Evolutionary conservation across 1,140 invertebrate species (phyloP).

Genomic region (Brachionus rubens): DNA sequence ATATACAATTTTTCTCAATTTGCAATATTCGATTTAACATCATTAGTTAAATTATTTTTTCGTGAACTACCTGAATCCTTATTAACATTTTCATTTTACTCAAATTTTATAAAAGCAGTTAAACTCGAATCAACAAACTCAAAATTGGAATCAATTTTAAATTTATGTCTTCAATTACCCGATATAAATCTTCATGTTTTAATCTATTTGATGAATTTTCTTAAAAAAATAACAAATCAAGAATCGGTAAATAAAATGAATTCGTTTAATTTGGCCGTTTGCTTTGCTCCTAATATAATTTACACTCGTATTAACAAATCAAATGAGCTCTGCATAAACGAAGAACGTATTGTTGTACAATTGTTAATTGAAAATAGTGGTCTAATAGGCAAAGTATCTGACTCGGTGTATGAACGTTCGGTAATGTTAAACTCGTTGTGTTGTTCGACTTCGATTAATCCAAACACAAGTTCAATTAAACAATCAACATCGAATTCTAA

Average conservation of each 20-base stretch:
- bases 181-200: slow-evolving; percentile 33
- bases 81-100: slow-evolving; percentile 31
- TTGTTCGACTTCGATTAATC: slow-evolving; percentile 18
- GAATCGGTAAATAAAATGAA: slow-evolving; percentile 44
- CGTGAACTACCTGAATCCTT: slow-evolving; percentile 35
- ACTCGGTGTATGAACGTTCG: slow-evolving; percentile 34
- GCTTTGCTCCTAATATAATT: slow-evolving; percentile 42
- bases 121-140: slow-evolving; percentile 31
- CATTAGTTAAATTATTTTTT: slow-evolving; percentile 39
- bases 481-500: not conserved
- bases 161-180: slow-evolving; percentile 30
- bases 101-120: slow-evolving; percentile 42
- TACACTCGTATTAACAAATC: slow-evolving; percentile 43
- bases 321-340: slow-evolving; percentile 43
- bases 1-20: slow-evolving; percentile 42
- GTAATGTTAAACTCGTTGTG: slow-evolving; percentile 42
- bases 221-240: slow-evolving; percentile 25
- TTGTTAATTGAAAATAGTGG: slow-evolving; percentile 36
- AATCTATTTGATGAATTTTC: slow-evolving; percentile 33
- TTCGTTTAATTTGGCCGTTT: slow-evolving; percentile 42
- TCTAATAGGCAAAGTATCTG: slow-evolving; percentile 42
- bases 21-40: slow-evolving; percentile 38
- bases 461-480: slow-evolving; percentile 8
- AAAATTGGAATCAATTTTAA: slow-evolving; percentile 38
- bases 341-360: slow-evolving; percentile 37